Conservation (phyloP, 2,797 vertebrate genomes). For the Bradypodion ventrale region DNA sequence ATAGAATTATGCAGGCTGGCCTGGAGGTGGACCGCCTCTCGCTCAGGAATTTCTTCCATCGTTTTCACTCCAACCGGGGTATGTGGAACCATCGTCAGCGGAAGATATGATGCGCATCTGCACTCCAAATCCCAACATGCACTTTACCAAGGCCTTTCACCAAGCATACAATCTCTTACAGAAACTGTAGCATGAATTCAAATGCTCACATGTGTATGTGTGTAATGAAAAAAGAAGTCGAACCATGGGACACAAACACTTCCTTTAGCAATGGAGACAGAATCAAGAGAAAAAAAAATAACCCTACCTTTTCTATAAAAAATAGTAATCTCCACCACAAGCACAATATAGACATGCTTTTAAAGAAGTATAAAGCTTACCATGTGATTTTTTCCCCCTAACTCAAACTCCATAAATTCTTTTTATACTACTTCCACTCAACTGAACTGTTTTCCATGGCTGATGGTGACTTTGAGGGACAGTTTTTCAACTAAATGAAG, state of each 20-base stretch:
- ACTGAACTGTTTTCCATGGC: accelerated
- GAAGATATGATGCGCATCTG: constrained; percentile 43
- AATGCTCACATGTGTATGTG: not conserved
- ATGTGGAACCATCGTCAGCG: constrained; percentile 91
- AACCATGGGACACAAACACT: not conserved
- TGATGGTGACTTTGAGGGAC: not conserved
- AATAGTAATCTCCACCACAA: not conserved
- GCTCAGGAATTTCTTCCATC: constrained; percentile 92
- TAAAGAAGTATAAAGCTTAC: not conserved
- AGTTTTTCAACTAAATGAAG: not conserved
- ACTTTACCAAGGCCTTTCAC: constrained; percentile 31
- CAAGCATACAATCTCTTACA: not conserved
- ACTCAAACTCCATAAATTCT: not conserved
- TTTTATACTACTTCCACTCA: not conserved
- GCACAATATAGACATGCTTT: not conserved
- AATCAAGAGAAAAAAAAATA: not conserved
- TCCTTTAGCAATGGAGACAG: not conserved
- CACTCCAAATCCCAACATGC: not conserved
- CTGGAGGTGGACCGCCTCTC: constrained; percentile 93
- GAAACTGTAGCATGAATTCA: not conserved
- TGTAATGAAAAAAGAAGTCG: not conserved
- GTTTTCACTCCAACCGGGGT: constrained; percentile 92
- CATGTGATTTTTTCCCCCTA: not conserved
- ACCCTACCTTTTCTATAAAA: not conserved
- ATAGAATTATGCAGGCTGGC: constrained; percentile 88